Evolutionary conservation across 1,140 invertebrate species (phyloP).

Genomic region (Hycleus phaleratus): DNA sequence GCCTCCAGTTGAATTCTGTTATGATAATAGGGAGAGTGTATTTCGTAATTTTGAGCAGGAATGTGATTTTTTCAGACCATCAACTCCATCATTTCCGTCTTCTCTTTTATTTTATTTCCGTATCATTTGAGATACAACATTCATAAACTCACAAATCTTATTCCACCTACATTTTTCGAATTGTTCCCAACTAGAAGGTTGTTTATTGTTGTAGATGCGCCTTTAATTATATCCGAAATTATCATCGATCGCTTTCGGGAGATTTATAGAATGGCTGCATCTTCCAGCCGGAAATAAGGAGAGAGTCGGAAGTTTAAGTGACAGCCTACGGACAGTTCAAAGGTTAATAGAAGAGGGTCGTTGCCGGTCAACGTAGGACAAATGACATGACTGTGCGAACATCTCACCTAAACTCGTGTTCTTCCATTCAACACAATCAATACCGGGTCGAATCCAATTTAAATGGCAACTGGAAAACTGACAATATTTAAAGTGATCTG

Average conservation of each 20-base stretch:
- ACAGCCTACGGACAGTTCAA: constrained; percentile 17
- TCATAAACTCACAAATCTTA: constrained; percentile 24
- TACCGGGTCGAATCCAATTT: neutral
- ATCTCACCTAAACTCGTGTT: constrained; percentile 8
- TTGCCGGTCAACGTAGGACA: constrained; percentile 14
- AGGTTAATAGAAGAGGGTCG: constrained; percentile 20
- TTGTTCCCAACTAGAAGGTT: too few relatives aligned
- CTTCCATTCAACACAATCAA: constrained; percentile 3
- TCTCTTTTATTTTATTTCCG: constrained; percentile 28
- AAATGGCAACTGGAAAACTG: too few relatives aligned
- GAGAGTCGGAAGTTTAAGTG: constrained; percentile 19
- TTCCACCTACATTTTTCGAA: constrained; percentile 25
- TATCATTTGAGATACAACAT: constrained; percentile 23
- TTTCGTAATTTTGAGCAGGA: constrained; percentile 13
- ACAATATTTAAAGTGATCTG: too few relatives aligned
- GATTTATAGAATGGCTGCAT: constrained; percentile 1
- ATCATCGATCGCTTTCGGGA: neutral
- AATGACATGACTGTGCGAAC: constrained; percentile 14
- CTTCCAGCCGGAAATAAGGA: constrained; percentile 13
- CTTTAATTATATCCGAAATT: neutral
- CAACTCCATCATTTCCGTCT: constrained; percentile 20
- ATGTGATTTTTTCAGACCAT: constrained; percentile 25
- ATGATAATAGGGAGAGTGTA: constrained; percentile 7
- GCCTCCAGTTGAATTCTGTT: too few relatives aligned
- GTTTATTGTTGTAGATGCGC: neutral